Conservation (phyloP, 1,140 invertebrate genomes). For the Parasteatoda tepidariorum region DNA sequence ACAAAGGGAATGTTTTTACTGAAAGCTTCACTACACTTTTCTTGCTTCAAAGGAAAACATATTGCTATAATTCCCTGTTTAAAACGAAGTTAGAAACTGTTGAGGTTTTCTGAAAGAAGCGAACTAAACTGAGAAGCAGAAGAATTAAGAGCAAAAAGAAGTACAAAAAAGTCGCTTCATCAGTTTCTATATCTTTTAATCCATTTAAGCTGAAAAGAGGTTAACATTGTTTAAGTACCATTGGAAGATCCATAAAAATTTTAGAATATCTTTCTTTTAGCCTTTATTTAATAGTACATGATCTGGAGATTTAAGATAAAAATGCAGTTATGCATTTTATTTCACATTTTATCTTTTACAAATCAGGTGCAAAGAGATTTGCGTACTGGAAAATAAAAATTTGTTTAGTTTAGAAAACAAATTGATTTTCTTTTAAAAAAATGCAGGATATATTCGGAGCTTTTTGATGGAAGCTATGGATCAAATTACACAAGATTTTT, state of each 20-base stretch:
- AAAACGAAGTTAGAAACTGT: slow-evolving; percentile 44
- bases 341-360: too few species aligned
- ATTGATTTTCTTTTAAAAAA: too few species aligned
- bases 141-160: slow-evolving; percentile 9
- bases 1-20: neutral
- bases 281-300: neutral
- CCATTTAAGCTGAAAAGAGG: slow-evolving; percentile 24
- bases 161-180: slow-evolving; percentile 24
- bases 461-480: too few species aligned
- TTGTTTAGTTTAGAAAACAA: too few species aligned
- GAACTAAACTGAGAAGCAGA: neutral
- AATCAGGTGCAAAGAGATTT: too few species aligned
- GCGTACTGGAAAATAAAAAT: too few species aligned
- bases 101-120: neutral
- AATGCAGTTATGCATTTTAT: too few species aligned
- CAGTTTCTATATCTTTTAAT: slow-evolving; percentile 37
- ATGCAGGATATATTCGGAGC: too few species aligned
- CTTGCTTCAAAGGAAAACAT: slow-evolving; percentile 35
- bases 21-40: slow-evolving; percentile 18
- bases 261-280: neutral
- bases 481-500: too few species aligned
- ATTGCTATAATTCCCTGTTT: slow-evolving; percentile 16
- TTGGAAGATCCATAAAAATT: neutral
- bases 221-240: neutral
- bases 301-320: neutral